These are phyloP conservation scores for Orestias chungarensis DNA, from an alignment of 2,797 vertebrate species.

Conservation along the genomic window DNA sequence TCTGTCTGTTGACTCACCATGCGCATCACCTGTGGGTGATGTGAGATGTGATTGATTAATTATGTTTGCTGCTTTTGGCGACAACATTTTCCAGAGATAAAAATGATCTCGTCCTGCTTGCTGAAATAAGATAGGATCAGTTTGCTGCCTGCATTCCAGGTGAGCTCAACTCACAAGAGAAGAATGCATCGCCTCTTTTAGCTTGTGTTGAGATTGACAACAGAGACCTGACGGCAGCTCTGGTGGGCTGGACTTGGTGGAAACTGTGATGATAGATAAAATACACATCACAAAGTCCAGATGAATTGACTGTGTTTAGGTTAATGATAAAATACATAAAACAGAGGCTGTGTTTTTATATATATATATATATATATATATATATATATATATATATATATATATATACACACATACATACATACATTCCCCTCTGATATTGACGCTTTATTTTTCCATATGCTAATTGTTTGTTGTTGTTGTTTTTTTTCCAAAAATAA, in stretches of 20 bases:
- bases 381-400: too few relatives aligned
- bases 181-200: slow-evolving; percentile 58
- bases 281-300: background rate
- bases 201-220: slow-evolving; percentile 20
- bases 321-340: background rate
- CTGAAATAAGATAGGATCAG: slow-evolving; percentile 54
- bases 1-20: slow-evolving; percentile 32
- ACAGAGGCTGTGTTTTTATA: background rate
- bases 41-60: slow-evolving; percentile 14
- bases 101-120: slow-evolving; percentile 25
- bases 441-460: too few relatives aligned
- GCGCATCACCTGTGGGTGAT: slow-evolving; percentile 27
- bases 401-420: background rate
- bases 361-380: too few relatives aligned
- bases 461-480: too few relatives aligned
- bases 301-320: background rate
- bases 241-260: slow-evolving; percentile 10
- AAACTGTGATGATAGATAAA: background rate
- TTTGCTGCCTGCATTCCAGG: slow-evolving; percentile 64
- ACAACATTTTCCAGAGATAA: slow-evolving; percentile 11
- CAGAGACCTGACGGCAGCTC: slow-evolving; percentile 6
- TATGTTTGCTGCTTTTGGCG: slow-evolving; percentile 11
- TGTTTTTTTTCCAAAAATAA: too few relatives aligned
- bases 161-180: slow-evolving; percentile 60
- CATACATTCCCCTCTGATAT: background rate